A percentile compares a stretch with the other conserved stretches of the same genome.
Conservation (phyloP, 1,140 invertebrate species). For the Agraylea sexmaculata region DNA sequence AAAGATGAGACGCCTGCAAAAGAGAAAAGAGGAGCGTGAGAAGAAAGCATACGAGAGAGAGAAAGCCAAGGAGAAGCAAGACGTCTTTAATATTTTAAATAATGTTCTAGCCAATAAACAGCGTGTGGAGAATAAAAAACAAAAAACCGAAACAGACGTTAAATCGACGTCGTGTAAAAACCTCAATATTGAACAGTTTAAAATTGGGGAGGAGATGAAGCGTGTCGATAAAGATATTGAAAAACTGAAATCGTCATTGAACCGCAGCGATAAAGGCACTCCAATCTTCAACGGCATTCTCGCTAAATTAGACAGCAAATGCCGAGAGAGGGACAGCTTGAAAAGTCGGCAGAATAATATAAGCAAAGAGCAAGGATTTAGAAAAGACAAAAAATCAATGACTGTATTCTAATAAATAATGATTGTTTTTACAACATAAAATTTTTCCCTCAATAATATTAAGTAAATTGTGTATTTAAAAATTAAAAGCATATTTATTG, state of each 20-base stretch:
- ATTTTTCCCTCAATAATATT: too few species aligned
- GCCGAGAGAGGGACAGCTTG: slow-evolving; percentile 47
- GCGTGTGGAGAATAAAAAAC: slow-evolving; percentile 21
- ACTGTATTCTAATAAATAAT: slow-evolving; percentile 46
- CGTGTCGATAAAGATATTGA: slow-evolving; percentile 52
- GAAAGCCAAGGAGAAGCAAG: slow-evolving; percentile 41
- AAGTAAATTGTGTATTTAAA: too few species aligned
- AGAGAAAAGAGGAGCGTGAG: slow-evolving; percentile 48
- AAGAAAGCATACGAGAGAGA: slow-evolving; percentile 48
- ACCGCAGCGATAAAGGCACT: slow-evolving; percentile 45
- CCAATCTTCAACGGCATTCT: slow-evolving; percentile 45
- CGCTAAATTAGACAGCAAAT: slow-evolving; percentile 46
- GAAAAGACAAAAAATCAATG: slow-evolving; percentile 56
- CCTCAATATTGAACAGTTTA: slow-evolving; percentile 63
- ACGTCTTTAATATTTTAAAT: slow-evolving; percentile 78
- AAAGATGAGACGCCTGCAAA: slow-evolving; percentile 50
- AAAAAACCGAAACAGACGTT: slow-evolving; percentile 25
- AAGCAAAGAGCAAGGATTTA: slow-evolving; percentile 51
- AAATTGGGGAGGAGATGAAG: slow-evolving; percentile 58
- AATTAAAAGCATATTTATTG: too few species aligned
- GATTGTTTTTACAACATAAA: too few species aligned
- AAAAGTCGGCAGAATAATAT: slow-evolving; percentile 50
- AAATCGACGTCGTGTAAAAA: slow-evolving; percentile 51
- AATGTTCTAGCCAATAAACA: slow-evolving; percentile 41
- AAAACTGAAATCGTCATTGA: slow-evolving; percentile 51